Conservation (phyloP, 2,797 vertebrate species). For the Merluccius polli region DNA sequence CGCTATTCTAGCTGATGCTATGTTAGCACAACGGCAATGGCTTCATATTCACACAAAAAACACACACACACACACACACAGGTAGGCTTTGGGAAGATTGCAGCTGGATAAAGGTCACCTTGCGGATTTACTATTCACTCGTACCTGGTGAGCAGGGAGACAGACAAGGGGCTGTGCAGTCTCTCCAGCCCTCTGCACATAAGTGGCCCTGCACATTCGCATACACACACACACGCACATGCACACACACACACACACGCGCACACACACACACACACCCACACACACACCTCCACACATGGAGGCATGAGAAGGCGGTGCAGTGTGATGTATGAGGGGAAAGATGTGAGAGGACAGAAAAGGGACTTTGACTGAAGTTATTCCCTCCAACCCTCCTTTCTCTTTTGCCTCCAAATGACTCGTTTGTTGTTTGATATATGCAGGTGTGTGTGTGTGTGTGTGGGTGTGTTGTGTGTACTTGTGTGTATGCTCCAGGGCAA, state of each 20-base stretch:
- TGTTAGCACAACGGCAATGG: conserved; percentile 10
- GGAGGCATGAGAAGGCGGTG: conserved; percentile 37
- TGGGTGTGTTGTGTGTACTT: background rate
- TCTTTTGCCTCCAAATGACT: conserved; percentile 20
- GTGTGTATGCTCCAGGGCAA: background rate
- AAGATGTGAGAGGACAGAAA: conserved; percentile 81
- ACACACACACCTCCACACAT: background rate
- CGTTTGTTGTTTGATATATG: background rate
- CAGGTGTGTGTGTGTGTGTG: background rate
- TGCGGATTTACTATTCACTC: conserved; percentile 59
- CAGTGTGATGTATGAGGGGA: conserved; percentile 84
- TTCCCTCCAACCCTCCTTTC: conserved; percentile 23
- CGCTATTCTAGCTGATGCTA: conserved; percentile 2
- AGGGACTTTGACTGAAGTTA: conserved; percentile 66
- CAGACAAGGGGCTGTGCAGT: conserved; percentile 49
- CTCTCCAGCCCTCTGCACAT: conserved; percentile 57
- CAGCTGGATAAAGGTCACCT: conserved; percentile 60
- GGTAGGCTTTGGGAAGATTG: conserved; percentile 30
- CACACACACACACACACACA: conserved; percentile 15
- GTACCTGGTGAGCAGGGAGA: conserved; percentile 55
- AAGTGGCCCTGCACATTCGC: conserved; percentile 26
- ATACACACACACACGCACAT: background rate
- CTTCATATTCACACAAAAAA: conserved; percentile 25
- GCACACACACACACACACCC: conserved; percentile 17
- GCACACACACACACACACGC: conserved; percentile 22